phyloP scores from a whole-genome alignment of 2,797 vertebrate genomes.

The Pristis pectinata region DNA sequence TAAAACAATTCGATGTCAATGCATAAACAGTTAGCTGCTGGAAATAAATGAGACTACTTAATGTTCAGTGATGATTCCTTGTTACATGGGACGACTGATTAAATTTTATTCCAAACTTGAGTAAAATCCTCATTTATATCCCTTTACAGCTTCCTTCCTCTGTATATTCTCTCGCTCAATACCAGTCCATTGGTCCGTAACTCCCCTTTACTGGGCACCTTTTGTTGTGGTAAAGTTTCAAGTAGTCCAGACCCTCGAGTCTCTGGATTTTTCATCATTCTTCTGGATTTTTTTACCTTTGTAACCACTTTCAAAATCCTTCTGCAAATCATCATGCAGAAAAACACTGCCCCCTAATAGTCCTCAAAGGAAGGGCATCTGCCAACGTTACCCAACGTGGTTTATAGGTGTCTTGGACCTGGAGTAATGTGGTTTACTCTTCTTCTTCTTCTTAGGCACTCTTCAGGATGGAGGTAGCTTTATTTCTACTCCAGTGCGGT shows the following conservation, averaged over 20 bases:
- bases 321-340: background rate
- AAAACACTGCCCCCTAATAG: background rate
- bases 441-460: too few species aligned
- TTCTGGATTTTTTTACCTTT: background rate
- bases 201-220: background rate
- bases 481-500: too few species aligned
- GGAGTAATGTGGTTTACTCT: too few species aligned
- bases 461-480: too few species aligned
- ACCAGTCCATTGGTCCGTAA: background rate
- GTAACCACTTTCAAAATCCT: background rate
- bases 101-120: background rate
- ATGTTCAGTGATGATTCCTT: background rate
- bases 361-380: too few species aligned
- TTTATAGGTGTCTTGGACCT: too few species aligned
- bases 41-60: background rate
- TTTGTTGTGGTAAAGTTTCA: background rate
- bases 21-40: background rate
- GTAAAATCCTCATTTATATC: background rate
- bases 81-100: background rate
- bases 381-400: too few species aligned
- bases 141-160: background rate
- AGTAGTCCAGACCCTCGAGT: too few species aligned
- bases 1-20: background rate
- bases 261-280: background rate
- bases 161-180: background rate